Conservation (phyloP, 2,888 invertebrate genomes). For the Drosophila anomelani region DNA sequence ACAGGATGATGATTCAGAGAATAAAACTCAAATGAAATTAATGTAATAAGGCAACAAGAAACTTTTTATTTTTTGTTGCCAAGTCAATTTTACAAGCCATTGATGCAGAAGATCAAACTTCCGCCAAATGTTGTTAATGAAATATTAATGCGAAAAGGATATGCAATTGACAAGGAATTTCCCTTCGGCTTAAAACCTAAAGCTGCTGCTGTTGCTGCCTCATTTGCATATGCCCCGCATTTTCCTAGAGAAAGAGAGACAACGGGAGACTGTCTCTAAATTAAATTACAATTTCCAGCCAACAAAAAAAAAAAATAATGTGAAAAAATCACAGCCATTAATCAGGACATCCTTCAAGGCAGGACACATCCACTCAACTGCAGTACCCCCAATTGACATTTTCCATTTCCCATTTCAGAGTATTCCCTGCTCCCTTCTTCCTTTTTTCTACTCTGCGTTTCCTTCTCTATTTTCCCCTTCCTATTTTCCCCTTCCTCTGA, state of each 20-base stretch:
- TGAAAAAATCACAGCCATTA: slow-evolving; percentile 73
- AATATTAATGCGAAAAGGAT: slow-evolving; percentile 82
- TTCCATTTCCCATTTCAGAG: slow-evolving; percentile 58
- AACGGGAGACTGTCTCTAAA: slow-evolving; percentile 60
- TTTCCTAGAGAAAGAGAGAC: background rate
- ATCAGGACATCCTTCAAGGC: slow-evolving; percentile 55
- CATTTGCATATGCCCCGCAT: slow-evolving; percentile 65
- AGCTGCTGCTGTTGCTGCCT: slow-evolving; percentile 54
- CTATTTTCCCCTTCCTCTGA: slow-evolving; percentile 15
- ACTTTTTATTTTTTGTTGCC: slow-evolving; percentile 52
- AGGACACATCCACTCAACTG: slow-evolving; percentile 32
- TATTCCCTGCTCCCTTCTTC: background rate
- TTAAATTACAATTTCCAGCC: slow-evolving; percentile 75
- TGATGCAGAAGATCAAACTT: slow-evolving; percentile 84
- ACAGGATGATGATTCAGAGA: slow-evolving; percentile 72
- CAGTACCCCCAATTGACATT: slow-evolving; percentile 73
- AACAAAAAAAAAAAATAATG: slow-evolving; percentile 57
- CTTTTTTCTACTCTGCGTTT: slow-evolving; percentile 1
- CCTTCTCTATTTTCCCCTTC: slow-evolving; percentile 13
- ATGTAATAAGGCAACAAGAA: slow-evolving; percentile 81
- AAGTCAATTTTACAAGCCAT: slow-evolving; percentile 84
- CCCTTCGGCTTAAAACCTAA: slow-evolving; percentile 54
- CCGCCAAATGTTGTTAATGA: slow-evolving; percentile 81
- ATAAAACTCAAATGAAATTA: slow-evolving; percentile 80
- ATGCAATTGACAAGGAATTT: slow-evolving; percentile 81